These are phyloP conservation scores for Amia ocellicauda DNA, from an alignment of 2,113 vertebrate species.

Conservation along the genomic window DNA sequence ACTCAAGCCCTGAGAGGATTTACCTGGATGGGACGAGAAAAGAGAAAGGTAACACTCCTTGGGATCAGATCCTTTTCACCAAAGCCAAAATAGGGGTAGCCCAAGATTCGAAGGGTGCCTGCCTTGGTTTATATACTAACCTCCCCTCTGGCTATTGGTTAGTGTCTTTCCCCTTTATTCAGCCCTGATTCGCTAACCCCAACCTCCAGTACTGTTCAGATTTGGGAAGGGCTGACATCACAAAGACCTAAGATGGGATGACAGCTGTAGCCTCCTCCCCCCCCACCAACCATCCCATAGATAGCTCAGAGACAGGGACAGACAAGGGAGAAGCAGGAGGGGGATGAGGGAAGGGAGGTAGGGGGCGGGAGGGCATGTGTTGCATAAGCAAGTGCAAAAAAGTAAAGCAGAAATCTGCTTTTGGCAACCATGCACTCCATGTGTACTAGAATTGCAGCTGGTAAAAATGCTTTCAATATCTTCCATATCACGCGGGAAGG, in stretches of 20 bases:
- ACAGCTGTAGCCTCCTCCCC: slow-evolving; percentile 52
- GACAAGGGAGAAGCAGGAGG: slow-evolving; percentile 12
- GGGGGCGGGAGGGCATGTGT: too few relatives aligned
- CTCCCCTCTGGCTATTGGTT: slow-evolving; percentile 51
- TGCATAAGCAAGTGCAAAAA: too few relatives aligned
- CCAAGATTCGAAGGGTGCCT: slow-evolving; percentile 60
- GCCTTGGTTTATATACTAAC: slow-evolving; percentile 61
- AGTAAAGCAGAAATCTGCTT: too few relatives aligned
- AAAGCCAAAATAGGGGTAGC: slow-evolving; percentile 68
- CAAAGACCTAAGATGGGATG: slow-evolving; percentile 47
- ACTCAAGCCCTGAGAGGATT: slow-evolving; percentile 32
- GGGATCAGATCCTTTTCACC: slow-evolving; percentile 75
- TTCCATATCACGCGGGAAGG: too few relatives aligned
- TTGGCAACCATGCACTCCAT: too few relatives aligned
- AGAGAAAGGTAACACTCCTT: slow-evolving; percentile 68
- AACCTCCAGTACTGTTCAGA: slow-evolving; percentile 32
- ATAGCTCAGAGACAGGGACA: slow-evolving; percentile 42
- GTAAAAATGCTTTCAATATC: too few relatives aligned
- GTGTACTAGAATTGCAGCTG: too few relatives aligned
- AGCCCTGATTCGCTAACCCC: slow-evolving; percentile 48
- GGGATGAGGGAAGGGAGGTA: not conserved
- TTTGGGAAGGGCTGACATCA: slow-evolving; percentile 66
- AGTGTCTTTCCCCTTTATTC: slow-evolving; percentile 25
- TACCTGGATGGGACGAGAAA: slow-evolving; percentile 68
- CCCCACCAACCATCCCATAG: slow-evolving; percentile 40